These are phyloP conservation scores for Dysmachus trigonus DNA, from an alignment of 2,888 invertebrate genomes.

Conservation along the genomic window DNA sequence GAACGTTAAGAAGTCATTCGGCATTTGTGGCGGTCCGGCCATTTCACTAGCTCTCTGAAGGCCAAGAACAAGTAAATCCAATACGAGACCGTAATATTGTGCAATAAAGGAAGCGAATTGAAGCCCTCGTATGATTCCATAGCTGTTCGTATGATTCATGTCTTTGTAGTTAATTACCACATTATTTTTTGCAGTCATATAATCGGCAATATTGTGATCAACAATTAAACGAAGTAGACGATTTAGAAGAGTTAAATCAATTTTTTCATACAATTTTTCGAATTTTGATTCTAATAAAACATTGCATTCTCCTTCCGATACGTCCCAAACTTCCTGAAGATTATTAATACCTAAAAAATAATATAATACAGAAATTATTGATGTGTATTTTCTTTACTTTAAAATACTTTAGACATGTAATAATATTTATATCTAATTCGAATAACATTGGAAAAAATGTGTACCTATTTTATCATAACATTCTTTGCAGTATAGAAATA, in stretches of 20 bases:
- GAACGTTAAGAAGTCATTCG: slow-evolving; percentile 98
- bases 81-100: slow-evolving; percentile 97
- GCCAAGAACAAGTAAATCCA: slow-evolving; percentile 96
- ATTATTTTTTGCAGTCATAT: slow-evolving; percentile 99
- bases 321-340: slow-evolving; percentile 98
- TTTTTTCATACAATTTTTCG: slow-evolving; percentile 99
- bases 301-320: slow-evolving; percentile 97
- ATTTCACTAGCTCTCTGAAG: slow-evolving; percentile 97
- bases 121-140: slow-evolving; percentile 97
- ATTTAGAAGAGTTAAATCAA: slow-evolving; percentile 97
- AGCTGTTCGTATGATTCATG: slow-evolving; percentile 99
- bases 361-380: slow-evolving; percentile 16
- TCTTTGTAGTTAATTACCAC: slow-evolving; percentile 99
- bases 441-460: background rate
- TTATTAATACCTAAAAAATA: slow-evolving; percentile 84
- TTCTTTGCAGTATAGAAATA: background rate
- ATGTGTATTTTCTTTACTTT: slow-evolving; percentile 38
- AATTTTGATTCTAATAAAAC: slow-evolving; percentile 96
- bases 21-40: slow-evolving; percentile 99
- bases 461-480: no score
- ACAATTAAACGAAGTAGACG: slow-evolving; percentile 95
- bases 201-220: slow-evolving; percentile 99
- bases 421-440: background rate
- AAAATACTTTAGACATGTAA: background rate
- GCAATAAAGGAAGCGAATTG: slow-evolving; percentile 99